A percentile compares a stretch with the other conserved stretches of the same genome.
Conservation (phyloP, 2,113 vertebrate genomes). For the Cariama cristata region DNA sequence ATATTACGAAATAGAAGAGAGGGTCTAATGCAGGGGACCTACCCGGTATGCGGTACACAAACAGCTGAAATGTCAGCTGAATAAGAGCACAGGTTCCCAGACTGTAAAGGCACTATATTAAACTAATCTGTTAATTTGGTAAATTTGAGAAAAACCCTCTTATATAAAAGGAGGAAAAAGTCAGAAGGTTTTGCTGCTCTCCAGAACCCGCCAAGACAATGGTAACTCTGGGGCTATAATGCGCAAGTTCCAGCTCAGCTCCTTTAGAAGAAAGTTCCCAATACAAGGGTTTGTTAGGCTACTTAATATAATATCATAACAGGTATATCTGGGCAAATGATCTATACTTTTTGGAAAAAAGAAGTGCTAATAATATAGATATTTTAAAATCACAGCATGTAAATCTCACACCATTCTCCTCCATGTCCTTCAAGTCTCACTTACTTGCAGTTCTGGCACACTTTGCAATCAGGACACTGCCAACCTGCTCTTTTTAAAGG, state of each 20-base stretch:
- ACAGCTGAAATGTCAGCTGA: neutral
- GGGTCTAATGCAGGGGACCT: neutral
- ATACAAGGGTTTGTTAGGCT: neutral
- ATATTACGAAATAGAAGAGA: neutral
- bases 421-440: slow-evolving; percentile 19
- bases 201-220: neutral
- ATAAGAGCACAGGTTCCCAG: neutral
- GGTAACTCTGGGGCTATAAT: neutral
- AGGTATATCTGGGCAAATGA: neutral
- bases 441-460: slow-evolving; percentile 98
- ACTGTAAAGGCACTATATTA: neutral
- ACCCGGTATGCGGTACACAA: neutral
- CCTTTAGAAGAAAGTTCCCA: neutral
- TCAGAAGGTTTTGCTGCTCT: neutral
- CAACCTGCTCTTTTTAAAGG: slow-evolving; percentile 91
- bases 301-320: neutral
- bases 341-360: neutral
- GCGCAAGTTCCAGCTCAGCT: neutral
- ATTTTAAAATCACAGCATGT: neutral
- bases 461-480: slow-evolving; percentile 95
- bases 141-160: neutral
- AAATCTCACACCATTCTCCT: neutral
- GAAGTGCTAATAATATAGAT: neutral
- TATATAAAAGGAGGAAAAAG: neutral
- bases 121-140: neutral